Base-by-base conservation (phyloP, 2,888 invertebrate genomes). In the Taenaris catops region DNA sequence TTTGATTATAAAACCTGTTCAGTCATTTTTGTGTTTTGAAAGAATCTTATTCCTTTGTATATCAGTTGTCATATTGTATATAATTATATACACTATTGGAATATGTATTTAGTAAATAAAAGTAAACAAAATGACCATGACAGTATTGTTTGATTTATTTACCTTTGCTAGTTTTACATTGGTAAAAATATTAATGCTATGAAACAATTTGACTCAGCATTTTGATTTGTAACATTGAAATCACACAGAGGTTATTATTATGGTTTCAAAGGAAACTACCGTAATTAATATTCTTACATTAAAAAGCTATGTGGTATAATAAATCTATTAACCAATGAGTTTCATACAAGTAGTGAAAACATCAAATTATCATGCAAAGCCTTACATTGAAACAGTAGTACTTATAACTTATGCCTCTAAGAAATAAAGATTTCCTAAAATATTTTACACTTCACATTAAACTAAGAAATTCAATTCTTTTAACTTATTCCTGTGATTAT, bases 101-200 rank as follows among this genome's bases (percentile, higher is more conserved):
- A 17, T 17, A n/a, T n/a, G n/a, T n/a, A 16, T 16, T 3, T 4
- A 16, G 5, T 16, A 16, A 16, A 16, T 4, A 16, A 16, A 16
- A 16, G 1, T n/a, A n/a, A n/a, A n/a, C 4, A 36, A 31, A 38
- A 33, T 37, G 23, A 39, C 37, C 26, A 37, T 53, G 70, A 75
- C 66, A 78, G 76, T 78, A 71, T 76, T 69, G 78, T 80, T 79
- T 80, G 83, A 84, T 86, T 86, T 84, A 84, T 81, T 83, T 78
- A 81, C 80, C 79, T 73, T 80, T 79, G 83, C 80, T 81, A 79
- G 71, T 79, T 76, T 80, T 74, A 84, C 83, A 86, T 79, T 80
- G 81, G 83, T 84, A 86, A 83, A 83, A 84, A 80, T 70, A 81
- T 80, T 73, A 76, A 81, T 80, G 80, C 71, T 81, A 81, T 79